Percentiles rank a stretch among this genome's conserved stretches.
Evolutionary conservation across 1,140 invertebrate genomes (phyloP).

Genomic region (Euura lappo): DNA sequence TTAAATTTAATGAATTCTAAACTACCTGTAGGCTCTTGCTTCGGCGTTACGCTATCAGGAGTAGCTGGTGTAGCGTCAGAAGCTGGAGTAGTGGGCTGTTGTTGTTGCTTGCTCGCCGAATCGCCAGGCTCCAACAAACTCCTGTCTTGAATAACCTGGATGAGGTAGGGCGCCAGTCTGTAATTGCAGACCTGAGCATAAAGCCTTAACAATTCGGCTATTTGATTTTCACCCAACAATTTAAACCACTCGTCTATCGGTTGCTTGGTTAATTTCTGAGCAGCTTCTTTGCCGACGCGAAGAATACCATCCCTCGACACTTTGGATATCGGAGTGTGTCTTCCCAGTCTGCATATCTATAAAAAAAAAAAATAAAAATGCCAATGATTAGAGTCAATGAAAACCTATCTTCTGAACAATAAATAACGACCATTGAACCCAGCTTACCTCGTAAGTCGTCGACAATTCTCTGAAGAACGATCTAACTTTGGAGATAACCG

Average conservation of each 20-base stretch:
- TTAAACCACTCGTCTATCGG: conserved; percentile 92
- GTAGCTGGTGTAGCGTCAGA: conserved; percentile 55
- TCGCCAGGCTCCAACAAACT: conserved; percentile 75
- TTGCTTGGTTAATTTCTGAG: conserved; percentile 67
- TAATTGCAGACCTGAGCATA: conserved; percentile 86
- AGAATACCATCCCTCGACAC: conserved; percentile 87
- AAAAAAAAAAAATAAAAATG: conserved; percentile 22
- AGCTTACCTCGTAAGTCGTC: conserved; percentile 83
- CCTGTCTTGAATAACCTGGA: conserved; percentile 80
- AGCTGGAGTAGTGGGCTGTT: conserved; percentile 37
- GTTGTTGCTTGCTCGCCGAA: conserved; percentile 36
- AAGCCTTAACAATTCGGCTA: conserved; percentile 81
- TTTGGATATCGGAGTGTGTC: conserved; percentile 87
- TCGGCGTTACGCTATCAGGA: conserved; percentile 55
- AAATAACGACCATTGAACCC: conserved; percentile 11
- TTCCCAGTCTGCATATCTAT: conserved; percentile 83
- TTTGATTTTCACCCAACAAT: conserved; percentile 77
- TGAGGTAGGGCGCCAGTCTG: conserved; percentile 82
- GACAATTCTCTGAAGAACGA: conserved; percentile 93
- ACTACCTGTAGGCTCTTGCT: conserved; percentile 50
- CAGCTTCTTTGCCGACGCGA: conserved; percentile 76
- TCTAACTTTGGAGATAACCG: conserved; percentile 77
- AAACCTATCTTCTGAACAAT: conserved; percentile 15
- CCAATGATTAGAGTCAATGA: neutral
- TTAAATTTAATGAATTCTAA: neutral